These are phyloP conservation scores for Coluber constrictor DNA, from an alignment of 2,797 vertebrate species.

Conservation along the genomic window DNA sequence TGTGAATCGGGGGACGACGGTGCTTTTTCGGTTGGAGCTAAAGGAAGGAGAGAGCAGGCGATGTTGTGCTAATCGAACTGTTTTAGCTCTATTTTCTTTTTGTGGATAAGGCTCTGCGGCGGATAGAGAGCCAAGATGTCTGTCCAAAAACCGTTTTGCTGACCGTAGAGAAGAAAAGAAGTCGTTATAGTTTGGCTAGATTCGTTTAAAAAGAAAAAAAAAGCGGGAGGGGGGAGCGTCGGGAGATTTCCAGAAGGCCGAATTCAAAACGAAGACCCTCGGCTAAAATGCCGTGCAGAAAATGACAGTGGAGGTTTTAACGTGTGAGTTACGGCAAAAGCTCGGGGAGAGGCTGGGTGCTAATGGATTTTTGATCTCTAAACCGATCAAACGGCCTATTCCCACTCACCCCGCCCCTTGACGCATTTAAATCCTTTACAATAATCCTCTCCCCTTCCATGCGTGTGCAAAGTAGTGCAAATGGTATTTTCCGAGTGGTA, in stretches of 20 bases:
- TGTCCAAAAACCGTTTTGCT: background rate
- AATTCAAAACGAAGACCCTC: background rate
- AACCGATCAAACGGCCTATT: background rate
- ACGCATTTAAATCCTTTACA: background rate
- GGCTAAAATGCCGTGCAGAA: background rate
- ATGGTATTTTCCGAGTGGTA: background rate
- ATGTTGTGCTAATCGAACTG: background rate
- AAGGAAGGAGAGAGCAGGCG: background rate
- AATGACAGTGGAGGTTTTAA: background rate
- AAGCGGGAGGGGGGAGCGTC: background rate
- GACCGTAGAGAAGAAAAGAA: background rate
- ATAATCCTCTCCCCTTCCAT: background rate
- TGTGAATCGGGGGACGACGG: background rate
- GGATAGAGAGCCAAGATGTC: background rate
- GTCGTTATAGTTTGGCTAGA: background rate
- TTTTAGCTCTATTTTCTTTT: background rate
- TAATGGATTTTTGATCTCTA: background rate
- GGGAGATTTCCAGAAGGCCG: background rate
- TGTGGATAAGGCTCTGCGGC: background rate
- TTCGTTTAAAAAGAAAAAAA: background rate
- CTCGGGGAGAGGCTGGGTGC: background rate
- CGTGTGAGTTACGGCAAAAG: background rate
- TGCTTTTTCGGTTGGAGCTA: background rate
- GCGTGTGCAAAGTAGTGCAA: background rate
- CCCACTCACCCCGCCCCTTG: too few species aligned